Conservation (phyloP, 2,797 vertebrate genomes). For the Champsocephalus esox region DNA sequence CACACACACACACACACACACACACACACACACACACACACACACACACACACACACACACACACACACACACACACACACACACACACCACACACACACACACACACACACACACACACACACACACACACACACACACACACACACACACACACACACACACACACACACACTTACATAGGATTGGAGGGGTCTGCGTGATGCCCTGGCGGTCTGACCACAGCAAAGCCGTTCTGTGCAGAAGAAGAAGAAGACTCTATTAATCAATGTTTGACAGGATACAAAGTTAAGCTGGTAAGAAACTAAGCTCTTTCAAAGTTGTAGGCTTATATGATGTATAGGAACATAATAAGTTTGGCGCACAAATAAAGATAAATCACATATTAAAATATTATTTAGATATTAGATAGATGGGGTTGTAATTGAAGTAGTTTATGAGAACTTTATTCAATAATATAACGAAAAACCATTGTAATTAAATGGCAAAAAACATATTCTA, state of each 20-base stretch:
- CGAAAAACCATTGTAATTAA: neutral
- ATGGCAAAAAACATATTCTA: neutral
- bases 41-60: slow-evolving; percentile 50
- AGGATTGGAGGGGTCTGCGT: slow-evolving; percentile 93
- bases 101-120: slow-evolving; percentile 26
- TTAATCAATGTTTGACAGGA: slow-evolving; percentile 35
- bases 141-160: slow-evolving; percentile 28
- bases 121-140: slow-evolving; percentile 48
- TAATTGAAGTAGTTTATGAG: neutral
- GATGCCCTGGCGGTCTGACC: slow-evolving; percentile 95
- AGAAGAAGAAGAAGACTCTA: slow-evolving; percentile 24
- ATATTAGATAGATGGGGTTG: neutral
- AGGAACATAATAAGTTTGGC: neutral
- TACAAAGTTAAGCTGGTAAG: neutral
- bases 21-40: slow-evolving; percentile 32
- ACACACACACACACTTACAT: slow-evolving; percentile 85
- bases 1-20: slow-evolving; percentile 46
- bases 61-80: slow-evolving; percentile 30
- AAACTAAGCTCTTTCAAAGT: neutral
- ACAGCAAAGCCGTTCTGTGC: slow-evolving; percentile 94
- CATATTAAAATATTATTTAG: neutral
- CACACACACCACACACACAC: slow-evolving; percentile 46
- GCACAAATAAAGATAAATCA: neutral
- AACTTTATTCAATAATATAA: neutral
- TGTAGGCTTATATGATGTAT: neutral